Conservation (phyloP, 1,140 invertebrate species). For the Drosophila pseudoananassae region DNA sequence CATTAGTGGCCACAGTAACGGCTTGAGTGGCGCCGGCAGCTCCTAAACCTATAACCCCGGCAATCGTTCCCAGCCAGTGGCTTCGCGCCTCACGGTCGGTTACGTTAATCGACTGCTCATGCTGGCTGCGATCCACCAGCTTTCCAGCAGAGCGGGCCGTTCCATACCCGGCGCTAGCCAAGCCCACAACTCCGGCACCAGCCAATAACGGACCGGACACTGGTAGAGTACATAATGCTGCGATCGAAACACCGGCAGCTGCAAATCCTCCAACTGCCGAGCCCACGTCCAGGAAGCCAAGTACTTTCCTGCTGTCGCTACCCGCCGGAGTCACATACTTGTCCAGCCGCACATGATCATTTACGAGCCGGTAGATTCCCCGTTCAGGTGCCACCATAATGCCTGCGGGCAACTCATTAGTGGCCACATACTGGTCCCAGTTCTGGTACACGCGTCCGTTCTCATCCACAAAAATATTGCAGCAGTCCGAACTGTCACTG, state of each 20-base stretch:
- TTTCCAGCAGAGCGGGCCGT: constrained; percentile 47
- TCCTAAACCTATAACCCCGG: constrained; percentile 58
- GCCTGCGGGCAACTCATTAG: constrained; percentile 65
- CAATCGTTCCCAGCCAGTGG: constrained; percentile 61
- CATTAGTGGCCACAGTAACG: constrained; percentile 48
- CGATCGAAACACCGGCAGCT: constrained; percentile 66
- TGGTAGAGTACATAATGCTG: constrained; percentile 37
- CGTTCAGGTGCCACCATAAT: constrained; percentile 62
- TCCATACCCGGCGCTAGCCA: constrained; percentile 58
- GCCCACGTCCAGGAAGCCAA: constrained; percentile 43
- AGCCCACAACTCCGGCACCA: constrained; percentile 44
- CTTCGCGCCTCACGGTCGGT: constrained; percentile 56
- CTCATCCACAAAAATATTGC: constrained; percentile 78
- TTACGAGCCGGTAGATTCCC: constrained; percentile 53
- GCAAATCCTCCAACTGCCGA: constrained; percentile 49
- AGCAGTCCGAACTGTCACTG: constrained; percentile 59
- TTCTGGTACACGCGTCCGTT: constrained; percentile 73
- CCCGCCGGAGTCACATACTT: constrained; percentile 51
- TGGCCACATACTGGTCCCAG: constrained; percentile 61
- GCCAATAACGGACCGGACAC: constrained; percentile 61
- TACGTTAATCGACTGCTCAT: constrained; percentile 72
- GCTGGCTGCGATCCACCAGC: constrained; percentile 62
- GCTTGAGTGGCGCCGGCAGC: constrained; percentile 68
- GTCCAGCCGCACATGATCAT: constrained; percentile 32
- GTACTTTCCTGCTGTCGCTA: constrained; percentile 3